Conservation (phyloP, 2,888 invertebrate genomes). For the Lydus trimaculatus region DNA sequence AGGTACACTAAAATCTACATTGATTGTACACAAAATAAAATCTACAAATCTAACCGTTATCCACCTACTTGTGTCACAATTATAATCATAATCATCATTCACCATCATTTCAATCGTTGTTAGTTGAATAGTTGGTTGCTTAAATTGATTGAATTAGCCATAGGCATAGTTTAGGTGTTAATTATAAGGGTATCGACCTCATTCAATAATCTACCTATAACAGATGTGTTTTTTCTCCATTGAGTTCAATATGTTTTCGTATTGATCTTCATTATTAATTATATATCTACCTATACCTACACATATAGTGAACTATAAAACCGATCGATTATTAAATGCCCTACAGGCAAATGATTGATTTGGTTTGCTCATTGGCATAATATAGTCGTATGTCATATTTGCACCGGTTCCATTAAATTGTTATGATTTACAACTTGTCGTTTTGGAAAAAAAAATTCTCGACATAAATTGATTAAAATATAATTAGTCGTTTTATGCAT, state of each 20-base stretch:
- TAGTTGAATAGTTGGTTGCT: no score
- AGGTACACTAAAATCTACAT: not conserved
- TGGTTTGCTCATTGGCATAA: not conserved
- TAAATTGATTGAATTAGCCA: not conserved
- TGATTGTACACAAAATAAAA: not conserved
- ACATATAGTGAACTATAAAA: not conserved
- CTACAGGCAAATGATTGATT: not conserved
- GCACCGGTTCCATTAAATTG: not conserved
- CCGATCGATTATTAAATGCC: not conserved
- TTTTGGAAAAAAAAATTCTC: not conserved
- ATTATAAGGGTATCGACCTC: conserved; percentile 4
- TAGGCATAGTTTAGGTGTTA: conserved; percentile 1
- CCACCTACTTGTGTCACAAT: not conserved
- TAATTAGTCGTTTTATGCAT: not conserved
- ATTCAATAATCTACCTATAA: no score
- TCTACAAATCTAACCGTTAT: not conserved
- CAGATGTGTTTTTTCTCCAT: not conserved
- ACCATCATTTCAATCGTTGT: not conserved
- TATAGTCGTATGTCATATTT: not conserved
- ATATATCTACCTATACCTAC: no score
- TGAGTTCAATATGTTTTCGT: not conserved
- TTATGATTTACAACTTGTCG: not conserved
- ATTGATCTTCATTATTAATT: not conserved
- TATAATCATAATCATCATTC: not conserved
- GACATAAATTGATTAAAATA: not conserved